These are phyloP conservation scores for Nesoenas mayeri DNA, from an alignment of 2,113 vertebrate genomes.

Conservation along the genomic window DNA sequence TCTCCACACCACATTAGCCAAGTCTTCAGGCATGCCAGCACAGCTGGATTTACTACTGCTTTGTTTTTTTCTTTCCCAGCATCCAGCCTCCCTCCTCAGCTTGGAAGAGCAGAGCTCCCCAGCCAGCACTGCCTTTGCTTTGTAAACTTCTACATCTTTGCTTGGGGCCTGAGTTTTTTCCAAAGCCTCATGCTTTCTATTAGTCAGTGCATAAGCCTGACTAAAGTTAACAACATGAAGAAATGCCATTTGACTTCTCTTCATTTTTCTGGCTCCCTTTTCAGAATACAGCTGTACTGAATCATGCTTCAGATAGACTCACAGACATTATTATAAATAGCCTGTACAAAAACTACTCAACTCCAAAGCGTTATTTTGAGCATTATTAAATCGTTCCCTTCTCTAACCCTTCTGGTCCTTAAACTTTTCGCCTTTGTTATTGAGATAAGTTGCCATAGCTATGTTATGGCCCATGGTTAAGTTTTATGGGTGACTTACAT, in stretches of 20 bases:
- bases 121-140: neutral
- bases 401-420: neutral
- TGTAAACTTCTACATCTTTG: neutral
- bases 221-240: neutral
- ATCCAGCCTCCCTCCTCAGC: neutral
- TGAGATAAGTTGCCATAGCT: neutral
- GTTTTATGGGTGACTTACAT: neutral
- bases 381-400: neutral
- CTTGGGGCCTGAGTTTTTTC: neutral
- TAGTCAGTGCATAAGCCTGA: neutral
- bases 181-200: neutral
- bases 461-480: rapidly evolving
- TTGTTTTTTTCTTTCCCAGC: neutral
- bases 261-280: neutral
- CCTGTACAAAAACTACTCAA: neutral
- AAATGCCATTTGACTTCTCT: neutral
- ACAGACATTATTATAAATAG: neutral
- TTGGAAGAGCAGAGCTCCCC: neutral
- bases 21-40: neutral
- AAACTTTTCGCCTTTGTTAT: neutral
- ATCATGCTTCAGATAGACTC: neutral
- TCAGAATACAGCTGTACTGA: neutral
- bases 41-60: neutral
- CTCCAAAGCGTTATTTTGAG: neutral
- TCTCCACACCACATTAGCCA: neutral